phyloP scores from a whole-genome alignment of 2,113 vertebrate species.

The Alces alces region DNA sequence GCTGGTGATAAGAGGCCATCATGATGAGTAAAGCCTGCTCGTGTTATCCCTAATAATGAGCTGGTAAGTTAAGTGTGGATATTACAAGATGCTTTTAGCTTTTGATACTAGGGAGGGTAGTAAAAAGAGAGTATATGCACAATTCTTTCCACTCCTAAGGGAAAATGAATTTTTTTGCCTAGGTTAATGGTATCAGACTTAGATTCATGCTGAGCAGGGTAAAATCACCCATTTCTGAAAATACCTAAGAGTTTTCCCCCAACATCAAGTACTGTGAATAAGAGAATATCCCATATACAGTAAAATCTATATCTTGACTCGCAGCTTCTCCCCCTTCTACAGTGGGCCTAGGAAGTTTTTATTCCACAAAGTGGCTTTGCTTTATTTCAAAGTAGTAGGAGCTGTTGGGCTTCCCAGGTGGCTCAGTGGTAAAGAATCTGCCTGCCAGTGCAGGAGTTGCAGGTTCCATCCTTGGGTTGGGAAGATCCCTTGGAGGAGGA shows the following conservation, averaged over 20 bases:
- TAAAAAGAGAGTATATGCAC: not conserved
- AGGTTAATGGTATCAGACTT: not conserved
- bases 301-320: not conserved
- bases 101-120: not conserved
- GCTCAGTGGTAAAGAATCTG: not conserved
- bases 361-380: not conserved
- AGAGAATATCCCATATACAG: not conserved
- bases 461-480: not conserved
- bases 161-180: not conserved
- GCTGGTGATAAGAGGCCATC: not conserved
- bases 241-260: not conserved
- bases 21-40: not conserved
- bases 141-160: not conserved
- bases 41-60: not conserved
- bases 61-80: not conserved
- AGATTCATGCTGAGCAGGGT: constrained; percentile 13
- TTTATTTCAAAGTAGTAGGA: not conserved
- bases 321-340: not conserved
- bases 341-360: not conserved
- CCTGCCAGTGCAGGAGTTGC: not conserved
- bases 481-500: not conserved
- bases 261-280: not conserved
- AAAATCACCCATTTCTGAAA: not conserved
- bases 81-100: not conserved
- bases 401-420: not conserved